These are phyloP conservation scores for Rhopalosiphum nymphaeae DNA, from an alignment of 2,888 invertebrate genomes.

Conservation along the genomic window DNA sequence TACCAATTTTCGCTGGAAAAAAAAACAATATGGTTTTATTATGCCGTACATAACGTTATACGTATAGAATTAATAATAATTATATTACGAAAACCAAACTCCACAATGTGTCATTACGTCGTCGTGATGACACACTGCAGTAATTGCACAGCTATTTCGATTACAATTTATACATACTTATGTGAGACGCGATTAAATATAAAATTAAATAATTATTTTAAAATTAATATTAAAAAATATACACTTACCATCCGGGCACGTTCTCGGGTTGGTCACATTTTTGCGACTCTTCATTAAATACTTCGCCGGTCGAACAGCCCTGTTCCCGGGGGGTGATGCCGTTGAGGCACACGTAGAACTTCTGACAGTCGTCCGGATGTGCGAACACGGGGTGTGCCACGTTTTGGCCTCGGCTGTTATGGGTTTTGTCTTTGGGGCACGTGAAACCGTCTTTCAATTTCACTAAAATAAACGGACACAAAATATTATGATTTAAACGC, in stretches of 20 bases:
- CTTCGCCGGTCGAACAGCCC: constrained; percentile 87
- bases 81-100: neutral
- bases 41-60: neutral
- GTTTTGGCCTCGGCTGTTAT: constrained; percentile 79
- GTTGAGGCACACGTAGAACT: constrained; percentile 91
- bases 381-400: constrained; percentile 88
- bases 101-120: neutral
- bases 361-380: constrained; percentile 89
- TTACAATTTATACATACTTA: neutral
- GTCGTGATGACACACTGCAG: neutral
- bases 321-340: constrained; percentile 89
- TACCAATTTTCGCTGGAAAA: constrained; percentile 85
- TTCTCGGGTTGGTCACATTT: constrained; percentile 92
- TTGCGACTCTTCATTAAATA: constrained; percentile 89
- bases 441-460: constrained; percentile 86
- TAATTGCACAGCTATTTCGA: neutral
- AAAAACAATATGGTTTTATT: neutral
- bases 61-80: neutral
- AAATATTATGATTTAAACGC: neutral
- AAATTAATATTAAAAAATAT: too few species aligned
- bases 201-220: neutral
- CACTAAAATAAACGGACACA: constrained; percentile 72
- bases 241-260: constrained; percentile 86
- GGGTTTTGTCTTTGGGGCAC: constrained; percentile 81
- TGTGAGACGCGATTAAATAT: neutral